Base-by-base conservation (phyloP, 2,113 vertebrate species). In the Caranx melampygus region DNA sequence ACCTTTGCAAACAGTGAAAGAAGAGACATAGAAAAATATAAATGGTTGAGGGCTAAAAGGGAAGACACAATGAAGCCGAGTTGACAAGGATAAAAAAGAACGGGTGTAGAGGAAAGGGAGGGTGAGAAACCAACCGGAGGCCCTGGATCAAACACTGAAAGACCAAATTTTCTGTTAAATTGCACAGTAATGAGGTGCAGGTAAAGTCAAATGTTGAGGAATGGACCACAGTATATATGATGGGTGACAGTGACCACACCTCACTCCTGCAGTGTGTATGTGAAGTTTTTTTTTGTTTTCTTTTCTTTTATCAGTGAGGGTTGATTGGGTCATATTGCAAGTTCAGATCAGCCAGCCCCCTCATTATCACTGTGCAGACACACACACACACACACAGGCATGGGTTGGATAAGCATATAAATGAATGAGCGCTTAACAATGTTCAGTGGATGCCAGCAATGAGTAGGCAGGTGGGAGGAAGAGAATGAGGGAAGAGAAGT, bases 251-350 rank as follows among this genome's bases (percentile, higher is more conserved):
- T 78, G 65, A 65, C 74, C 60, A 31, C 51, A 65, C 55, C 65
- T 58, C 62, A 49, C 20, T 80, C 37, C 49, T 18, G 62, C 18
- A 21, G 16, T 69, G 31, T 81, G 64, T 73, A 67, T 75, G 34
- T 71, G 35, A 66, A 74, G 57, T 42, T 35, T 42, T 64, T 67
- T 58, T 52, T 44, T 60, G 1, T 35, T 45, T 80, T 26, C 62
- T 82, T 64, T 37, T 83, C 31, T 80, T 70, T 80, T 69, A 65
- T 83, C 78, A 82, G 72, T 58, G 13, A 84, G 57, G 57, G 68
- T 75, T 80, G 81, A 89, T 86, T 85, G 72, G 79, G 75, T 89
- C 82, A 84, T 73, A 78, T 70, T 85, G 64, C 58, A 84, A 81
- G 82, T 82, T 87, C 75, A 86, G 67, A 86, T 85, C 78, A 75